phyloP scores from a whole-genome alignment of 2,113 vertebrate species.

The Morone chrysops region DNA sequence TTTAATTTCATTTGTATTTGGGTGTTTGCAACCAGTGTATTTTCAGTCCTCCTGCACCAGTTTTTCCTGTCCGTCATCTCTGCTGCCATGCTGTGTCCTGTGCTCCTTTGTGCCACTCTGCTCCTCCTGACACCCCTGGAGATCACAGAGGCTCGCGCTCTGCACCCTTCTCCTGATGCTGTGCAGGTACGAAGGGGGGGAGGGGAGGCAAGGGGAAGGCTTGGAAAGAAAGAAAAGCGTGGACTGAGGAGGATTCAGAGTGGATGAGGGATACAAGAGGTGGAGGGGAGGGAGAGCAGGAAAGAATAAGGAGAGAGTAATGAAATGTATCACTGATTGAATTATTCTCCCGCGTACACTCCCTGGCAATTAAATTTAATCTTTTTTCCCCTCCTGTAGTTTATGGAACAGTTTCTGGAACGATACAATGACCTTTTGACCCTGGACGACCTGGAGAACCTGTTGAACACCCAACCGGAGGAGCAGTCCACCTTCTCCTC shows the following conservation, averaged over 20 bases:
- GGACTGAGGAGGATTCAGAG: constrained; percentile 22
- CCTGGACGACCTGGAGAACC: constrained; percentile 84
- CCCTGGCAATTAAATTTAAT: constrained; percentile 52
- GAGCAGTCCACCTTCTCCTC: constrained; percentile 76
- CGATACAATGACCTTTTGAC: constrained; percentile 86
- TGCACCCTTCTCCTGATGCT: constrained; percentile 79
- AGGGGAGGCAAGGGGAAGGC: not conserved
- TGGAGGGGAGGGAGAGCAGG: constrained; percentile 22
- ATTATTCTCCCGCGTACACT: constrained; percentile 61
- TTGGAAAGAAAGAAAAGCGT: not conserved
- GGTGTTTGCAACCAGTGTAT: constrained; percentile 36
- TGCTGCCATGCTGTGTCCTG: constrained; percentile 81
- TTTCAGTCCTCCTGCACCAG: constrained; percentile 27
- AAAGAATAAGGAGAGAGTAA: constrained; percentile 47
- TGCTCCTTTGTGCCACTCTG: constrained; percentile 78
- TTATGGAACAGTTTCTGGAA: constrained; percentile 85
- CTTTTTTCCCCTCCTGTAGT: constrained; percentile 63
- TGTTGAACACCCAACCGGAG: constrained; percentile 78
- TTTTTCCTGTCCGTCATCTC: constrained; percentile 18
- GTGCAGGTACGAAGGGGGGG: constrained; percentile 76
- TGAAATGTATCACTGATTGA: constrained; percentile 75
- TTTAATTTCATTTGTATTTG: not conserved
- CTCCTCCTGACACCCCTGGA: constrained; percentile 80
- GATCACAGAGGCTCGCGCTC: constrained; percentile 78
- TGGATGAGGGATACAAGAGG: constrained; percentile 10